phyloP scores from a whole-genome alignment of 1,140 invertebrate genomes.

The Drosophila carrolli region DNA sequence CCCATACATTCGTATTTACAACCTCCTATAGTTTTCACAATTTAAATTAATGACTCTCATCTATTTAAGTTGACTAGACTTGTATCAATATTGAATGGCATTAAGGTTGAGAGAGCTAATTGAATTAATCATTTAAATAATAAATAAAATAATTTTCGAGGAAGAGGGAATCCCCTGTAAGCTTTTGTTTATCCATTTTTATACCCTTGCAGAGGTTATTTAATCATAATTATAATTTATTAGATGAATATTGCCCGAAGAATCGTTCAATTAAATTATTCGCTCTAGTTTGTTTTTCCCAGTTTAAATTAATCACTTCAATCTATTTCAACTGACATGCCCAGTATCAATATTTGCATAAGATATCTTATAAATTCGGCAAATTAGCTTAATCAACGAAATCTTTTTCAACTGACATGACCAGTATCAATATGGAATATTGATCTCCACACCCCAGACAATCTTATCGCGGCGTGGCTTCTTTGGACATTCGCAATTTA shows the following conservation, averaged over 20 bases:
- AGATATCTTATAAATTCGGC: slow-evolving; percentile 15
- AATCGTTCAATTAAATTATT: too few relatives aligned
- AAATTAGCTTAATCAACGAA: slow-evolving; percentile 25
- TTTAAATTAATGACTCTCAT: neutral
- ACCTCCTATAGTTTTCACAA: neutral
- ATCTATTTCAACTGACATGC: slow-evolving; percentile 3
- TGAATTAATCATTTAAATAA: neutral
- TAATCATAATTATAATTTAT: too few relatives aligned
- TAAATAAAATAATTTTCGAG: neutral
- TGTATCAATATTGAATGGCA: neutral
- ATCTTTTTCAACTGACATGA: slow-evolving; percentile 7
- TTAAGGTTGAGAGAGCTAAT: neutral
- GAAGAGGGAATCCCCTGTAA: neutral
- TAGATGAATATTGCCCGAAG: too few relatives aligned
- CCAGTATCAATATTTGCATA: slow-evolving; percentile 19
- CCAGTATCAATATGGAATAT: slow-evolving; percentile 16
- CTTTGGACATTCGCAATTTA: slow-evolving; percentile 23
- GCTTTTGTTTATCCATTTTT: neutral
- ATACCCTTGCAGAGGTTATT: too few relatives aligned
- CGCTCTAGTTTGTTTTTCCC: neutral
- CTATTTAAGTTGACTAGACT: neutral
- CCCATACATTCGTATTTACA: neutral
- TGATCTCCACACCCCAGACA: slow-evolving; percentile 1
- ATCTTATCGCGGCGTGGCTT: slow-evolving; percentile 35
- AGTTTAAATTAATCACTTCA: neutral